A percentile compares a stretch with the other conserved stretches of the same genome.
These are phyloP conservation scores for Rhynchotus rufescens DNA, from an alignment of 2,797 vertebrate species.

Conservation along the genomic window DNA sequence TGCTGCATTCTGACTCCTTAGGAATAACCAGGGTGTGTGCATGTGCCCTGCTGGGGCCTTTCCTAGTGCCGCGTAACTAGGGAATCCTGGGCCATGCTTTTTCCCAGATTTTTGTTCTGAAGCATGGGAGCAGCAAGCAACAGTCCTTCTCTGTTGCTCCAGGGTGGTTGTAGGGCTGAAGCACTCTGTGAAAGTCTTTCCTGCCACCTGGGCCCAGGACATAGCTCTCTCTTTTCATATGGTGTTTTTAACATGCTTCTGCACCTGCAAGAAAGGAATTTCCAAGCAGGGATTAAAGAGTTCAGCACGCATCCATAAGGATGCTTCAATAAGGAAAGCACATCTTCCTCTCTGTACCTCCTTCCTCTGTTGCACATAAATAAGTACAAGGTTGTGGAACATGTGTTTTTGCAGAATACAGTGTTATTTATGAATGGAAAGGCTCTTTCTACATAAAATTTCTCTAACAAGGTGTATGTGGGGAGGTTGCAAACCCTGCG, in stretches of 20 bases:
- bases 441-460: background rate
- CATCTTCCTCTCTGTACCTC: background rate
- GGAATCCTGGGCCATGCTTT: background rate
- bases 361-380: background rate
- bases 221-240: background rate
- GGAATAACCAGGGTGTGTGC: too few relatives aligned
- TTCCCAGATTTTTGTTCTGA: background rate
- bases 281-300: background rate
- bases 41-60: background rate
- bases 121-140: rapidly evolving
- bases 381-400: background rate
- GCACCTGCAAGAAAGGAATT: background rate
- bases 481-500: too few relatives aligned
- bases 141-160: background rate
- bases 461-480: too few relatives aligned
- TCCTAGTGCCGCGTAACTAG: background rate
- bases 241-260: background rate
- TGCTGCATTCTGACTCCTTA: background rate
- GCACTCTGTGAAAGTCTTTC: background rate
- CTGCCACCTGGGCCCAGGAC: background rate
- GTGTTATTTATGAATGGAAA: background rate
- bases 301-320: background rate
- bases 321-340: background rate
- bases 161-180: background rate
- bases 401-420: background rate